phyloP scores from a whole-genome alignment of 2,113 vertebrate genomes.

The Stigmatopora nigra region DNA sequence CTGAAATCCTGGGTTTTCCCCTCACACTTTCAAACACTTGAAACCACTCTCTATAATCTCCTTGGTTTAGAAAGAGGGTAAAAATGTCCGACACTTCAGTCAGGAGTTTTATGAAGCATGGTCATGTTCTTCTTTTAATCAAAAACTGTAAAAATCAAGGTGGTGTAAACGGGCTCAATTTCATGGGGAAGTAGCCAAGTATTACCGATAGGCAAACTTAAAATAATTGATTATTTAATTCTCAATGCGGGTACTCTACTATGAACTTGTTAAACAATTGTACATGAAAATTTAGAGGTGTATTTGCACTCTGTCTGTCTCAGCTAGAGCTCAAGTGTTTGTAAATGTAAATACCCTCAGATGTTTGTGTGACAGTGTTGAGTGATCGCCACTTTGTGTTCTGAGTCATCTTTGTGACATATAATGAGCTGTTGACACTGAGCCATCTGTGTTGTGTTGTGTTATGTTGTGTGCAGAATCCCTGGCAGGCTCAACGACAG shows the following conservation, averaged over 20 bases:
- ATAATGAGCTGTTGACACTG: conserved; percentile 38
- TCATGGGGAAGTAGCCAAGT: no score
- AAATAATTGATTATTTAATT: background rate
- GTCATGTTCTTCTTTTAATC: no score
- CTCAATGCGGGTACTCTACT: background rate
- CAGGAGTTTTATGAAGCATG: no score
- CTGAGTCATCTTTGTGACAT: conserved; percentile 32
- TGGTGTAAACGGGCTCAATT: no score
- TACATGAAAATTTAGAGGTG: conserved; percentile 11
- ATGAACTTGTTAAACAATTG: background rate
- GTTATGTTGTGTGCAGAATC: conserved; percentile 73
- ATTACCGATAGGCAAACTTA: background rate
- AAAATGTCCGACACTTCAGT: no score
- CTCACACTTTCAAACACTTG: no score
- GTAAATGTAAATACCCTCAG: conserved; percentile 31
- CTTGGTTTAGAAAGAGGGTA: no score
- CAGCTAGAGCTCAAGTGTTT: conserved; percentile 20
- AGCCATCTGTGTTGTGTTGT: conserved; percentile 51
- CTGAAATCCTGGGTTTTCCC: no score
- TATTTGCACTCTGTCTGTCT: conserved; percentile 8
- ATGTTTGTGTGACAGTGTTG: conserved; percentile 19
- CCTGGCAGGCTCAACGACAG: conserved; percentile 94
- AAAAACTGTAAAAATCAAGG: no score
- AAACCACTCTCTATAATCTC: no score
- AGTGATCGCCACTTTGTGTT: conserved; percentile 34